These are phyloP conservation scores for Keiferia lycopersicella DNA, from an alignment of 2,888 invertebrate genomes.

Conservation along the genomic window DNA sequence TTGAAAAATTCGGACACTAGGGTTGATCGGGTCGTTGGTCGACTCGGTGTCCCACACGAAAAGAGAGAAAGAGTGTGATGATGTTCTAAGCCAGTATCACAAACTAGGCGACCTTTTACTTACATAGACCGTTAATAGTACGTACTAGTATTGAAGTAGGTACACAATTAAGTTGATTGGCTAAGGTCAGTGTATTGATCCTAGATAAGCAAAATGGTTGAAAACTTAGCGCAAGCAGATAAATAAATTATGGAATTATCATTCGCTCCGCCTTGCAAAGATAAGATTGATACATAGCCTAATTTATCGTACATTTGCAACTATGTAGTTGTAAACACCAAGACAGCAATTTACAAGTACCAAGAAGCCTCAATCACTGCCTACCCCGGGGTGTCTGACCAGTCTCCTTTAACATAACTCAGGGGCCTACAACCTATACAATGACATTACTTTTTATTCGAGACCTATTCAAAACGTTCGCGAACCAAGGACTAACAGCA, in stretches of 20 bases:
- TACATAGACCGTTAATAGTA: not conserved
- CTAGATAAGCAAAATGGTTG: not conserved
- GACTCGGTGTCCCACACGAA: no score
- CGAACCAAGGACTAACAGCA: slow-evolving; percentile 63
- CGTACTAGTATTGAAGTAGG: not conserved
- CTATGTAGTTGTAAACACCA: not conserved
- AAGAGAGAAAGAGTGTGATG: no score
- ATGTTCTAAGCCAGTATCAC: no score
- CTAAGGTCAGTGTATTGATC: slow-evolving; percentile 4
- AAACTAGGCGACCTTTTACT: no score
- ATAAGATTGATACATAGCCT: slow-evolving; percentile 6
- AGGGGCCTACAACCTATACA: slow-evolving; percentile 31
- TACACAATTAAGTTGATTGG: not conserved
- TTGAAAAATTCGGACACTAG: no score
- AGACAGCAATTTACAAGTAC: slow-evolving; percentile 3
- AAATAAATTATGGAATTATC: not conserved
- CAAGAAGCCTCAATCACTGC: slow-evolving; percentile 17
- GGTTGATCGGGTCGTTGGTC: no score
- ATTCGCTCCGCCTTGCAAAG: not conserved
- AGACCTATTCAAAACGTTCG: slow-evolving; percentile 54
- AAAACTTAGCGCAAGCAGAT: not conserved
- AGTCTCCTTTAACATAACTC: slow-evolving; percentile 24
- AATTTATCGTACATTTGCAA: not conserved
- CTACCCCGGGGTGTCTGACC: slow-evolving; percentile 22
- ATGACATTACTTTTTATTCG: slow-evolving; percentile 41